Percentiles rank a stretch among this genome's conserved stretches.
Conservation (phyloP, 2,888 invertebrate genomes). For the Pyralis farinalis region DNA sequence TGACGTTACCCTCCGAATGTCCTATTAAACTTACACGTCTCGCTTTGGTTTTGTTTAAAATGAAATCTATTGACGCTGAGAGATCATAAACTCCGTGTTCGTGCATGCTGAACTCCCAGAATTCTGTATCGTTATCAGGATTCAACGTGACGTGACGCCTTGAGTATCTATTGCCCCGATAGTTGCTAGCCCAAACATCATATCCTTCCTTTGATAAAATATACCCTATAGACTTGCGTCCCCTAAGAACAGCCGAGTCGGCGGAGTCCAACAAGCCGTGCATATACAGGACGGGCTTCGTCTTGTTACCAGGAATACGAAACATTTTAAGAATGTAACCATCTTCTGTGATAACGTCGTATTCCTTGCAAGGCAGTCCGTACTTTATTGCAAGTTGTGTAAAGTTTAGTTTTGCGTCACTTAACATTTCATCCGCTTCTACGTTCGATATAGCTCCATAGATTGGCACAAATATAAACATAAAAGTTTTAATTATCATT, state of each 20-base stretch:
- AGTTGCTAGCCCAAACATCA: conserved; percentile 47
- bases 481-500: background rate
- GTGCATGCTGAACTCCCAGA: conserved; percentile 80
- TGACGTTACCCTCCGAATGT: conserved; percentile 83
- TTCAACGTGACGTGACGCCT: conserved; percentile 59
- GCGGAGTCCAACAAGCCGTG: conserved; percentile 27
- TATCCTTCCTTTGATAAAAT: conserved; percentile 62
- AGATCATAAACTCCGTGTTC: conserved; percentile 85
- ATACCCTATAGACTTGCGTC: conserved; percentile 24
- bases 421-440: background rate
- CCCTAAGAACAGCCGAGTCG: conserved; percentile 30
- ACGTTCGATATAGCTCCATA: background rate
- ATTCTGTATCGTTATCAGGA: conserved; percentile 39
- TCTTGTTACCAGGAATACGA: conserved; percentile 24
- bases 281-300: conserved; percentile 24
- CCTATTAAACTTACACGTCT: conserved; percentile 81
- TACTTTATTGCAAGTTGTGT: conserved; percentile 22
- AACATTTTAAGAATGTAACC: conserved; percentile 30
- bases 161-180: conserved; percentile 81
- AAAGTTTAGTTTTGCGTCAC: conserved; percentile 17
- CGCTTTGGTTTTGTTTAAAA: conserved; percentile 55
- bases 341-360: conserved; percentile 28
- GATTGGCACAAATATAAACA: background rate
- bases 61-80: conserved; percentile 74
- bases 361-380: conserved; percentile 17